Conservation (phyloP, 2,113 vertebrate species). For the Mormoops blainvillei region DNA sequence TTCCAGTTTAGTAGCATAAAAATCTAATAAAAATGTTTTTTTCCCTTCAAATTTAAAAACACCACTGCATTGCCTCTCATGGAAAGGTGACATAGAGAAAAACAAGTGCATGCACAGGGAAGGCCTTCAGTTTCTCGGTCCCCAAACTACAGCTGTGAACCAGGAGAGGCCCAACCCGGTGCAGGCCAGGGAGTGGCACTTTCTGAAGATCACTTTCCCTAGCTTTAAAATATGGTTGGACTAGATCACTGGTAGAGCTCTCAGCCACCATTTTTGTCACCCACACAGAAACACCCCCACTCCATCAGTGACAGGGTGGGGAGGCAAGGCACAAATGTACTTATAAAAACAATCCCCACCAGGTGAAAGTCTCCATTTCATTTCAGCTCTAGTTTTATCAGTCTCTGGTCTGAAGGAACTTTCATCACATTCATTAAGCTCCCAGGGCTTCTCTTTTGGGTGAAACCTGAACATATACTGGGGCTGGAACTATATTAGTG, state of each 20-base stretch:
- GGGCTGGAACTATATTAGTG: background rate
- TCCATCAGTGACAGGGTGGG: background rate
- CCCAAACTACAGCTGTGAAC: background rate
- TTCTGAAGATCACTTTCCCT: background rate
- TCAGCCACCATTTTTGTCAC: background rate
- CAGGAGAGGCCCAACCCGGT: background rate
- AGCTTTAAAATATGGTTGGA: background rate
- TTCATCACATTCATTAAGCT: background rate
- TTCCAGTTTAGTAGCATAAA: background rate
- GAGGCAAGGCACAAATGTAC: background rate
- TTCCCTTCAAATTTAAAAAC: background rate
- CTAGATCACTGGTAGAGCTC: background rate
- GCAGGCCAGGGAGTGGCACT: background rate
- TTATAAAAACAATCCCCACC: background rate
- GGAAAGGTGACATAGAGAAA: background rate
- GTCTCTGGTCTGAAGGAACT: background rate
- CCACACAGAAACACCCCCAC: background rate
- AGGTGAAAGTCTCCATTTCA: background rate
- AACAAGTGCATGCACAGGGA: background rate
- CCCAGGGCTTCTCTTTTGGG: background rate
- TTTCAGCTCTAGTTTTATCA: background rate
- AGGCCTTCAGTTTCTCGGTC: background rate
- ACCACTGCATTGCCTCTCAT: background rate
- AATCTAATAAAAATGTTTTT: background rate
- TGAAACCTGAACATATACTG: background rate